Evolutionary conservation across 2,797 vertebrate genomes (phyloP).

Genomic region (Pangasius macronema): DNA sequence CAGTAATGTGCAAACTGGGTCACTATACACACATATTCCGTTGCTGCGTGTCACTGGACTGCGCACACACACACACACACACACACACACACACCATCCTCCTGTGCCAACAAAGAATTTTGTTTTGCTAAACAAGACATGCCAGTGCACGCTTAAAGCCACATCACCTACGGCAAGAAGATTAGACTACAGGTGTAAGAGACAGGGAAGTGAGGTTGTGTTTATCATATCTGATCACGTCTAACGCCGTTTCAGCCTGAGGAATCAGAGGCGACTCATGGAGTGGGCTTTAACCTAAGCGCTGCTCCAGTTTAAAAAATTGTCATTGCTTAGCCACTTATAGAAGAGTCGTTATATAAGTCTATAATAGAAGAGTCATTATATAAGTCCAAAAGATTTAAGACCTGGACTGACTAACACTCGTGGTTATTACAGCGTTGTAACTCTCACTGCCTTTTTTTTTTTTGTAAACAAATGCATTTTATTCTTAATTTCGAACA

Average conservation of each 20-base stretch:
- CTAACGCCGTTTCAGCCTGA: neutral
- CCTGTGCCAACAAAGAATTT: constrained; percentile 32
- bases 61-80: neutral
- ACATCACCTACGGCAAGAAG: constrained; percentile 9
- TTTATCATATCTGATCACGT: neutral
- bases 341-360: too few species aligned
- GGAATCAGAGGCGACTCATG: neutral
- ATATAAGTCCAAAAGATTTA: too few species aligned
- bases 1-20: constrained; percentile 1
- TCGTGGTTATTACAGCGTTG: neutral
- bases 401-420: neutral
- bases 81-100: neutral
- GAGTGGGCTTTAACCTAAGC: neutral
- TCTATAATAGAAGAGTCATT: too few species aligned
- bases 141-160: constrained; percentile 30
- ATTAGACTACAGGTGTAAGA: constrained; percentile 13
- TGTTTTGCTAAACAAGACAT: constrained; percentile 48
- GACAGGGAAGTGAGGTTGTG: constrained; percentile 8
- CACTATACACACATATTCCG: neutral
- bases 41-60: constrained; percentile 13
- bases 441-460: neutral
- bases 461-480: neutral
- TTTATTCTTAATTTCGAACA: neutral
- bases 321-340: neutral
- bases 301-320: neutral